phyloP scores from a whole-genome alignment of 2,113 vertebrate species.

The Junco hyemalis region DNA sequence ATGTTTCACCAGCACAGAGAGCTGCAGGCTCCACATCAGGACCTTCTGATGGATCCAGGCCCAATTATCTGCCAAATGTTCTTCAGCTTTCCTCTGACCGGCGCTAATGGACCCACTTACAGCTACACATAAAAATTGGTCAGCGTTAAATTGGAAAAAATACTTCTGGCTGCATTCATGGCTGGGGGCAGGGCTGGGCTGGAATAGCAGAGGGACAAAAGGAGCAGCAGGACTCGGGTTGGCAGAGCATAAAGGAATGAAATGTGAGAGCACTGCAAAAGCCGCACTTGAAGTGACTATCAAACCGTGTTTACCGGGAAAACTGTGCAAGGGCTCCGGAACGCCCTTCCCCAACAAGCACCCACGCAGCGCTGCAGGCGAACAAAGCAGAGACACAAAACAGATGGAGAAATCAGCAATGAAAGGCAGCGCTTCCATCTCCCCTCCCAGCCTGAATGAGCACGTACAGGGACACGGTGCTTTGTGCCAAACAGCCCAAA shows the following conservation, averaged over 20 bases:
- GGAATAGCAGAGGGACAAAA: background rate
- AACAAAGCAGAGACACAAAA: slow-evolving; percentile 16
- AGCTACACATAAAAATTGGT: slow-evolving; percentile 14
- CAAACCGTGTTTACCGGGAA: background rate
- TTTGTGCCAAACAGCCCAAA: background rate
- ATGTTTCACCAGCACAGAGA: background rate
- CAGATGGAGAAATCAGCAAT: slow-evolving; percentile 12
- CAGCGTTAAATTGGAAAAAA: slow-evolving; percentile 21
- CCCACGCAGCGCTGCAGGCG: background rate
- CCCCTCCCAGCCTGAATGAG: background rate
- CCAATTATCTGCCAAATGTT: slow-evolving; percentile 49
- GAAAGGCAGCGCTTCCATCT: background rate
- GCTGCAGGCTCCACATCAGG: background rate
- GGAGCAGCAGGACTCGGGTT: slow-evolving; percentile 7
- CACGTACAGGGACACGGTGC: background rate
- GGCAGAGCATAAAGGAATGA: slow-evolving; percentile 3
- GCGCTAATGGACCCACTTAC: slow-evolving; percentile 26
- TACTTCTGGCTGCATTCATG: background rate
- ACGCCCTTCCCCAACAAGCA: slow-evolving; percentile 6
- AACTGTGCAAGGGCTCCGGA: background rate
- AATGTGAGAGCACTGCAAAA: background rate
- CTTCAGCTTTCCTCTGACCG: slow-evolving; percentile 9
- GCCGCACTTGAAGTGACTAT: slow-evolving; percentile 26
- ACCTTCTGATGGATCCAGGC: slow-evolving; percentile 6
- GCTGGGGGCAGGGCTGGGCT: background rate